Conservation (phyloP, 2,888 invertebrate genomes). For the Dynastes grantii region DNA sequence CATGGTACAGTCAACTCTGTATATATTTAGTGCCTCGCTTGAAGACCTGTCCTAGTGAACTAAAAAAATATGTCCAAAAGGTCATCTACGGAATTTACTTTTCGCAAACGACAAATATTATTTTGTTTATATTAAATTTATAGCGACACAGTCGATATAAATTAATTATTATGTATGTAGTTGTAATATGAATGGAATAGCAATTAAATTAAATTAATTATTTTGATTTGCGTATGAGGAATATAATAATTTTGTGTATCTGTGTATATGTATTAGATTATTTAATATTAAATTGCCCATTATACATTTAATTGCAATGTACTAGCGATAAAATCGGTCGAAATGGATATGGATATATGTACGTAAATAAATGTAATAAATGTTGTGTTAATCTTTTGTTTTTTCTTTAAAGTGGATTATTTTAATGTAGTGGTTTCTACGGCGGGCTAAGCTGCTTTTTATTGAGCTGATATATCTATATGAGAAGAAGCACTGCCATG, state of each 20-base stretch:
- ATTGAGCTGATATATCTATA: no score
- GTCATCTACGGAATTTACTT: not conserved
- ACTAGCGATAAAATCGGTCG: not conserved
- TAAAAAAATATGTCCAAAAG: slow-evolving; percentile 17
- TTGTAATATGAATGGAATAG: slow-evolving; percentile 9
- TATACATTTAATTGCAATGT: not conserved
- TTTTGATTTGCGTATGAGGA: not conserved
- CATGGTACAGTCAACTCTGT: no score
- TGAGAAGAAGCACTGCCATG: no score
- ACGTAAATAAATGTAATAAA: no score
- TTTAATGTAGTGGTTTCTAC: no score
- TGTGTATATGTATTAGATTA: slow-evolving; percentile 9
- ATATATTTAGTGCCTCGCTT: not conserved
- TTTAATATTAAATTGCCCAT: not conserved
- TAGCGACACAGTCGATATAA: slow-evolving; percentile 6
- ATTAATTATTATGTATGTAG: slow-evolving; percentile 12
- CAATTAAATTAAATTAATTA: slow-evolving; percentile 18
- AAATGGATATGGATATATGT: not conserved
- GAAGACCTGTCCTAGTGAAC: slow-evolving; percentile 13
- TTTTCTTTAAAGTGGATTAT: no score
- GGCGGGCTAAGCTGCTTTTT: no score
- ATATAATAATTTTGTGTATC: not conserved
- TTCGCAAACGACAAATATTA: not conserved
- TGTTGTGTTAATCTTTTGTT: no score
- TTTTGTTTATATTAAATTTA: slow-evolving; percentile 29